A percentile compares a stretch with the other conserved stretches of the same genome.
phyloP scores from a whole-genome alignment of 1,140 invertebrate species.

The Zaprionus kolodkinae region DNA sequence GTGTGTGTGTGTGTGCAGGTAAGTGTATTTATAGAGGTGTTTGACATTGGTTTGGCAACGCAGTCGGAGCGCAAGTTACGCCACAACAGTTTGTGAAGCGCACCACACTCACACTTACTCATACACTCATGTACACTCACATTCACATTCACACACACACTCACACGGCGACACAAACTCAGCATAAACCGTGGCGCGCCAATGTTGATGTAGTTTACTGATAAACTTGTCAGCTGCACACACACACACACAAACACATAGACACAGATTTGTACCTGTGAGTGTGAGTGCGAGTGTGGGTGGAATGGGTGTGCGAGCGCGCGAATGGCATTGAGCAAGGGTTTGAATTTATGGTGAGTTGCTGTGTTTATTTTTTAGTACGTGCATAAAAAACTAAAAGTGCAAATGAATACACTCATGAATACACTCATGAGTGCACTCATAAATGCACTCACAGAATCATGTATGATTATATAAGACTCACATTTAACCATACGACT shows the following conservation, averaged over 20 bases:
- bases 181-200: slow-evolving; percentile 5
- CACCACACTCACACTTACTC: slow-evolving; percentile 4
- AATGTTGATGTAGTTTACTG: slow-evolving; percentile 55
- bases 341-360: slow-evolving; percentile 51
- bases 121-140: slow-evolving; percentile 3
- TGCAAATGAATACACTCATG: slow-evolving; percentile 13
- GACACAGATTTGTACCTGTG: not conserved
- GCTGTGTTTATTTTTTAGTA: slow-evolving; percentile 28
- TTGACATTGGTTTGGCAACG: slow-evolving; percentile 43
- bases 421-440: slow-evolving; percentile 17
- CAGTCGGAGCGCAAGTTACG: slow-evolving; percentile 9
- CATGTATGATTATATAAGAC: slow-evolving; percentile 4
- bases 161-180: slow-evolving; percentile 3
- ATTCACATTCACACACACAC: slow-evolving; percentile 9
- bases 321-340: not conserved
- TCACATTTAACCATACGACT: not conserved
- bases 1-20: slow-evolving; percentile 16
- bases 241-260: slow-evolving; percentile 1
- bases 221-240: slow-evolving; percentile 62
- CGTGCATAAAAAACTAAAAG: slow-evolving; percentile 21
- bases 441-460: slow-evolving; percentile 1
- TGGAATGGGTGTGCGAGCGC: not conserved
- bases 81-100: slow-evolving; percentile 15
- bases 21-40: slow-evolving; percentile 47
- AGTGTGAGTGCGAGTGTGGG: slow-evolving; percentile 6